A percentile compares a stretch with the other conserved stretches of the same genome.
These are phyloP conservation scores for Geodia barretti DNA, from an alignment of 37 sponge, comb jelly and placozoan genomes.

Conservation along the genomic window DNA sequence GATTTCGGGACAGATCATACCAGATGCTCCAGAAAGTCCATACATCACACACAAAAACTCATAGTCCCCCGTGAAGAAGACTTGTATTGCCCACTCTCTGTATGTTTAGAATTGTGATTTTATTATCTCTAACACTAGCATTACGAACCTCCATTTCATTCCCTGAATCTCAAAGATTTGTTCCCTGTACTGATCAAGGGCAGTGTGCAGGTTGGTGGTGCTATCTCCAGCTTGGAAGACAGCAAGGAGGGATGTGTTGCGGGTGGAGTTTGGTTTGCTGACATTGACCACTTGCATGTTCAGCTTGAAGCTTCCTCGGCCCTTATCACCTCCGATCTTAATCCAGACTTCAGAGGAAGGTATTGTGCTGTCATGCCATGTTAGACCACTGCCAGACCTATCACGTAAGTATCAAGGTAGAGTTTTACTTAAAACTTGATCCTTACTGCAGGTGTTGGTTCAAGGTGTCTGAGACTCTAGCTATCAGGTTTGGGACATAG, in stretches of 20 bases:
- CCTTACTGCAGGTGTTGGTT: neutral
- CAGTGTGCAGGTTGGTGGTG: constrained; percentile 28
- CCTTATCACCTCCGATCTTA: constrained; percentile 47
- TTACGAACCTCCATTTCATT: constrained; percentile 38
- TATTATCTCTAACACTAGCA: no score
- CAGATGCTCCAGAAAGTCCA: constrained; percentile 53
- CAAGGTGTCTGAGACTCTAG: neutral
- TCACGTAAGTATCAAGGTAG: neutral
- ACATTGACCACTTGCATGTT: constrained; percentile 30
- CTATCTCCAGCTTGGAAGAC: constrained; percentile 40
- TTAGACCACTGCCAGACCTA: constrained; percentile 16
- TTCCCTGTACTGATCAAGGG: constrained; percentile 33
- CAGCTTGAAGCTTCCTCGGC: constrained; percentile 32
- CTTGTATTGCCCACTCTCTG: constrained; percentile 12
- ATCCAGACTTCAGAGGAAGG: constrained; percentile 35
- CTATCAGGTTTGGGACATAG: constrained; percentile 18
- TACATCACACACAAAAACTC: constrained; percentile 48
- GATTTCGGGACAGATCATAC: constrained; percentile 2
- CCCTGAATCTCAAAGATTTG: constrained; percentile 18
- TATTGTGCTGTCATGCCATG: constrained; percentile 52
- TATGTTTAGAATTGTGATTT: neutral
- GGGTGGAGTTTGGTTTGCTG: constrained; percentile 29
- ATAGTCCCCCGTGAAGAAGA: constrained; percentile 57
- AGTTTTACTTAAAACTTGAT: neutral
- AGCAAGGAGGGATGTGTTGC: constrained; percentile 13